Conservation (phyloP, 1,140 invertebrate species). For the Steinernema khuongi region DNA sequence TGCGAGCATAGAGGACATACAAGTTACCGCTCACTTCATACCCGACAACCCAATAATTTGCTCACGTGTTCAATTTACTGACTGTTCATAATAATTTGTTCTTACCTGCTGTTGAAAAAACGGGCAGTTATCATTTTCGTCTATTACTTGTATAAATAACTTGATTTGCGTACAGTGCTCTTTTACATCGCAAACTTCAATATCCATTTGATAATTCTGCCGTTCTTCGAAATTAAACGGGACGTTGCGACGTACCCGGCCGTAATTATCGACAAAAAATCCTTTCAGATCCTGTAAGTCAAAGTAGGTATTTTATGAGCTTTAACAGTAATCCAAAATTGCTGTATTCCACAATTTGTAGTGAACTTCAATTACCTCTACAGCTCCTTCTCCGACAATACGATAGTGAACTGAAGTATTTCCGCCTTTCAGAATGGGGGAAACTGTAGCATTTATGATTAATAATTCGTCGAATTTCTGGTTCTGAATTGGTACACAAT, state of each 20-base stretch:
- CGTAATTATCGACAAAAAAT: constrained; percentile 19
- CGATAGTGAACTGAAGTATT: background rate
- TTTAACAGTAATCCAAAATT: background rate
- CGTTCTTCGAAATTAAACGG: constrained; percentile 35
- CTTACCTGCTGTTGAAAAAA: constrained; percentile 33
- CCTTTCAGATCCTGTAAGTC: constrained; percentile 29
- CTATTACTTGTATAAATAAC: constrained; percentile 8
- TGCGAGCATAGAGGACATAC: too few species aligned
- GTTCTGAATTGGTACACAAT: background rate
- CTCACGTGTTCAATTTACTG: too few species aligned
- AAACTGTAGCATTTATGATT: constrained; percentile 24
- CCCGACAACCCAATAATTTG: too few species aligned
- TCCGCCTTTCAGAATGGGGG: constrained; percentile 24
- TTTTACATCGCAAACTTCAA: constrained; percentile 20
- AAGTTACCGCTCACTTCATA: too few species aligned
- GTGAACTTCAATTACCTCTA: background rate
- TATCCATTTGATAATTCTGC: constrained; percentile 27
- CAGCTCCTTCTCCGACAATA: background rate
- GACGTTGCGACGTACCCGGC: constrained; percentile 2
- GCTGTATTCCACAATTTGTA: background rate
- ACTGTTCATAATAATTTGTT: background rate
- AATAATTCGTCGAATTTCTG: constrained; percentile 28
- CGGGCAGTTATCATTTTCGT: constrained; percentile 32
- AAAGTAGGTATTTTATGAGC: background rate
- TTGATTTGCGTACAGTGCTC: constrained; percentile 22